Percentiles rank a stretch among this genome's conserved stretches.
These are phyloP conservation scores for Alligator mississippiensis DNA, from an alignment of 2,113 vertebrate species.

Conservation along the genomic window DNA sequence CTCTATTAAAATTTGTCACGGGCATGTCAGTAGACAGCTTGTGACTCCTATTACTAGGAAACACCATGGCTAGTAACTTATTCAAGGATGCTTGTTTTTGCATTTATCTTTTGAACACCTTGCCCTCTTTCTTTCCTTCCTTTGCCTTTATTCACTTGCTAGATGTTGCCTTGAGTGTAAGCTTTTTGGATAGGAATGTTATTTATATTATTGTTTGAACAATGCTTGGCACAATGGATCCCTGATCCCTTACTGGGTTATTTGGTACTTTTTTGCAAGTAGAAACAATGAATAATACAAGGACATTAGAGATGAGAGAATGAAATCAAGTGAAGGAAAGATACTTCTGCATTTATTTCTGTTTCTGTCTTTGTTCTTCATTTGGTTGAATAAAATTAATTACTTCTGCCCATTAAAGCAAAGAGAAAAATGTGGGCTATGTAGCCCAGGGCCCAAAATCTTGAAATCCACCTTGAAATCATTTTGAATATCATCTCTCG, in stretches of 20 bases:
- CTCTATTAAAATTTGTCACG: neutral
- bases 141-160: neutral
- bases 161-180: neutral
- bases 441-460: constrained; percentile 47
- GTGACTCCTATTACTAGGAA: neutral
- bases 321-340: constrained; percentile 32
- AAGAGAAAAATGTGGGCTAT: constrained; percentile 66
- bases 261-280: neutral
- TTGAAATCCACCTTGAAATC: constrained; percentile 67
- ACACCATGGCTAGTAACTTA: neutral
- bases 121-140: neutral
- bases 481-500: constrained; percentile 29
- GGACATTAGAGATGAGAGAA: neutral
- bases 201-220: neutral
- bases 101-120: neutral
- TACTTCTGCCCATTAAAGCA: constrained; percentile 68
- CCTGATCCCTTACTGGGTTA: neutral
- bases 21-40: neutral
- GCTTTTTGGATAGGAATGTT: neutral
- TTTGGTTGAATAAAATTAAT: constrained; percentile 49
- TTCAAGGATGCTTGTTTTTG: too few relatives aligned
- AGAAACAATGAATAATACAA: neutral
- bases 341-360: constrained; percentile 28
- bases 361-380: neutral
- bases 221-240: neutral